Evolutionary conservation across 2,113 vertebrate species (phyloP).

Genomic region (Chloropsis hardwickii): DNA sequence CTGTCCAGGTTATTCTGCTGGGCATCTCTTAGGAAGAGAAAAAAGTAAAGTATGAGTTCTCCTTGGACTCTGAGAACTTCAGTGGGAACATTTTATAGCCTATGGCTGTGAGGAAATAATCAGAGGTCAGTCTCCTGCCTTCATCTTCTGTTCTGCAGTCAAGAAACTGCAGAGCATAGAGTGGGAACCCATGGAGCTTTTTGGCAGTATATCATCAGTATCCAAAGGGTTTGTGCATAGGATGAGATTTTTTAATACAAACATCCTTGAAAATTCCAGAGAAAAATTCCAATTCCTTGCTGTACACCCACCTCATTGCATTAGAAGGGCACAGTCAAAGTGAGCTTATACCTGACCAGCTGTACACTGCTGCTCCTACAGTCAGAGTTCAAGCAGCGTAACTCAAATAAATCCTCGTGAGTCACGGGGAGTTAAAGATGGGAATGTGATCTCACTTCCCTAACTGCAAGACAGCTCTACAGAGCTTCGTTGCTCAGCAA

Average conservation of each 20-base stretch:
- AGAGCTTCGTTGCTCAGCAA: background rate
- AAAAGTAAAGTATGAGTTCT: background rate
- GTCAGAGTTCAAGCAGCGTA: background rate
- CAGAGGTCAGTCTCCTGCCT: background rate
- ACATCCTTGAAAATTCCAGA: background rate
- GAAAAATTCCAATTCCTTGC: too few relatives aligned
- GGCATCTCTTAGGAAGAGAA: background rate
- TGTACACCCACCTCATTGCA: accelerated
- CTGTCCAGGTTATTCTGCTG: background rate
- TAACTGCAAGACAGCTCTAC: background rate
- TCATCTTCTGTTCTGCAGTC: background rate
- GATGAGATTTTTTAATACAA: background rate
- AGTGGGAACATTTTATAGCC: background rate
- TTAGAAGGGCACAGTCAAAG: background rate
- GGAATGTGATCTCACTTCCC: background rate
- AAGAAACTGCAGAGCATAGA: background rate
- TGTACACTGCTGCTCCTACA: background rate
- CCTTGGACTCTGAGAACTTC: background rate
- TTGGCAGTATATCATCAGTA: background rate
- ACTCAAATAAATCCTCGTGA: background rate
- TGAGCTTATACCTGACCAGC: background rate
- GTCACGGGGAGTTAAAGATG: background rate
- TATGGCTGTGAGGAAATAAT: background rate
- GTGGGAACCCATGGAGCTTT: background rate
- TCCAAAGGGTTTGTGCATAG: background rate